Evolutionary conservation across 2,888 invertebrate genomes (phyloP).

Genomic region (Ptilodon capucinus): DNA sequence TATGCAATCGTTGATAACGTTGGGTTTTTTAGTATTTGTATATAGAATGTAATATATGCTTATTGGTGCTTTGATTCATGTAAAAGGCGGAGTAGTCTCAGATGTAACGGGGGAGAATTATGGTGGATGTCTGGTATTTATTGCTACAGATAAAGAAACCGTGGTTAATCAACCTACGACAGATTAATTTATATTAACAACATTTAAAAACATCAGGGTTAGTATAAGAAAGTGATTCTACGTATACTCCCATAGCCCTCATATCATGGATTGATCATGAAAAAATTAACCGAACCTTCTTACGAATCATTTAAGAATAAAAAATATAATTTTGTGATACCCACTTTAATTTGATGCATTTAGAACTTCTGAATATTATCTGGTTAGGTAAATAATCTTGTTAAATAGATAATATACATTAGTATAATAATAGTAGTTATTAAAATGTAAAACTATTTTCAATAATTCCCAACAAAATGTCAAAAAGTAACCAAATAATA

Average conservation of each 20-base stretch:
- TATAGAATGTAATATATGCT: slow-evolving; percentile 28
- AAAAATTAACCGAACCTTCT: too few species aligned
- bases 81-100: not conserved
- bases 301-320: too few species aligned
- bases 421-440: too few species aligned
- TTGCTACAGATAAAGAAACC: not conserved
- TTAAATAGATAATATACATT: not conserved
- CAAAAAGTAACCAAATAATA: slow-evolving; percentile 24
- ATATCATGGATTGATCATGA: too few species aligned
- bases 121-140: not conserved
- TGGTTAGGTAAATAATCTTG: not conserved
- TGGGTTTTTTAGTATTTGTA: slow-evolving; percentile 11
- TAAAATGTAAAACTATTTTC: too few species aligned
- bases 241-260: too few species aligned
- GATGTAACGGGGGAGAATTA: not conserved
- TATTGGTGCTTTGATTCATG: slow-evolving; percentile 29
- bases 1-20: slow-evolving; percentile 39
- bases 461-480: not conserved
- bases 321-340: too few species aligned
- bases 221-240: too few species aligned
- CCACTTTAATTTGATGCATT: too few species aligned
- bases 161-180: too few species aligned
- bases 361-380: not conserved
- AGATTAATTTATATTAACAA: too few species aligned
- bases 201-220: too few species aligned